A percentile compares a stretch with the other conserved stretches of the same genome.
phyloP scores from a whole-genome alignment of 2,797 vertebrate species.

The Melanotaenia pygmaea region DNA sequence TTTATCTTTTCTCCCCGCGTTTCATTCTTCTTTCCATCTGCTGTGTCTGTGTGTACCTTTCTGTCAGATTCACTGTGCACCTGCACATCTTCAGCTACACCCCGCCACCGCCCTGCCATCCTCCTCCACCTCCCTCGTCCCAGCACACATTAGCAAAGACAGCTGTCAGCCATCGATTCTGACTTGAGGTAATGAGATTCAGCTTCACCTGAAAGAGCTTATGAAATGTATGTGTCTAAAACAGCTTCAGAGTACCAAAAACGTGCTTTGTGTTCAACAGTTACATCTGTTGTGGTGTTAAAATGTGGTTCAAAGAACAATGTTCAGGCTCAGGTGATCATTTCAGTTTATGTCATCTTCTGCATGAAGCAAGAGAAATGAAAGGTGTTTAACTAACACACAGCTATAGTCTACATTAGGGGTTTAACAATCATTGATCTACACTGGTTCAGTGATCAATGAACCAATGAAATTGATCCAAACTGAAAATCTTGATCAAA shows the following conservation, averaged over 20 bases:
- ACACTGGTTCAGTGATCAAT: too few relatives aligned
- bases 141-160: constrained; percentile 57
- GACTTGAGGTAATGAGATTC: constrained; percentile 56
- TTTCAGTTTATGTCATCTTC: neutral
- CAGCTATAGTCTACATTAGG: too few relatives aligned
- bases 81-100: constrained; percentile 61
- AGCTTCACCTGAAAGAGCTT: constrained; percentile 35
- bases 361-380: too few relatives aligned
- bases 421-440: too few relatives aligned
- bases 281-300: constrained; percentile 21
- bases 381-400: too few relatives aligned
- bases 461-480: too few relatives aligned
- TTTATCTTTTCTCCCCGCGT: constrained; percentile 65
- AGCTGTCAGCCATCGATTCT: constrained; percentile 59
- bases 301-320: constrained; percentile 3
- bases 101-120: constrained; percentile 24
- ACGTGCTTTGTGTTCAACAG: constrained; percentile 13
- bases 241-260: constrained; percentile 16
- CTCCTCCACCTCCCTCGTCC: constrained; percentile 42
- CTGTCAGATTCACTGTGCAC: constrained; percentile 62
- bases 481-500: too few relatives aligned
- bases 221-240: constrained; percentile 30
- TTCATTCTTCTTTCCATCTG: constrained; percentile 61
- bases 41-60: constrained; percentile 62
- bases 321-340: neutral